Conservation (phyloP, 2,113 vertebrate species). For the Scartelaos histophorus region DNA sequence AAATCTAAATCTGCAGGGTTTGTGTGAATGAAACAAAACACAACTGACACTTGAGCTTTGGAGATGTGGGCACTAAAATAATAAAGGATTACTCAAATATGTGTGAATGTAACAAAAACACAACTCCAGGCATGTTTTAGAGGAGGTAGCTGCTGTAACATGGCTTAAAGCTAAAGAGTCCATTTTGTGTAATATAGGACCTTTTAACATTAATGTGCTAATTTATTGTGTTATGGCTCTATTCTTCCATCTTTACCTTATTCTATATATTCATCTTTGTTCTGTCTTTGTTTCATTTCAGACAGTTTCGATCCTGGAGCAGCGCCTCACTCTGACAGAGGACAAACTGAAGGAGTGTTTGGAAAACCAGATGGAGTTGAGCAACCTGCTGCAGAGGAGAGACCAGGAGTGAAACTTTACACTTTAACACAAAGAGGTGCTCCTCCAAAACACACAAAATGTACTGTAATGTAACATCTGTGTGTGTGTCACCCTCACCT, state of each 20-base stretch:
- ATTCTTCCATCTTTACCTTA: neutral
- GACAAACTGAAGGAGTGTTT: slow-evolving; percentile 95
- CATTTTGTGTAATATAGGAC: too few relatives aligned
- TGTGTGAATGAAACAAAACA: too few relatives aligned
- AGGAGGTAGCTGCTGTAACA: too few relatives aligned
- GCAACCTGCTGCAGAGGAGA: slow-evolving; percentile 67
- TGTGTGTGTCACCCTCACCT: neutral
- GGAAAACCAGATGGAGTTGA: slow-evolving; percentile 87
- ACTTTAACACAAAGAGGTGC: slow-evolving; percentile 8
- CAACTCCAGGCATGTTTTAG: too few relatives aligned
- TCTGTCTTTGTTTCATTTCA: slow-evolving; percentile 35
- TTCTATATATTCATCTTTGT: neutral
- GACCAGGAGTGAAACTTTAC: slow-evolving; percentile 40
- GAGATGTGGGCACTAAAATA: too few relatives aligned
- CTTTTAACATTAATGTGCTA: too few relatives aligned
- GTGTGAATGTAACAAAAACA: too few relatives aligned
- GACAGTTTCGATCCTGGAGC: slow-evolving; percentile 82
- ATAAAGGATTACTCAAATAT: too few relatives aligned
- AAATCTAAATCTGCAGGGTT: too few relatives aligned
- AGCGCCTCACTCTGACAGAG: slow-evolving; percentile 90
- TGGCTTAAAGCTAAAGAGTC: too few relatives aligned
- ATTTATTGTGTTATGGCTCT: neutral
- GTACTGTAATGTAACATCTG: neutral
- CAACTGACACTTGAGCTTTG: too few relatives aligned
- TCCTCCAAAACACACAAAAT: neutral